Base-by-base conservation (phyloP, 2,113 vertebrate species). In the Pyrgilauda ruficollis region DNA sequence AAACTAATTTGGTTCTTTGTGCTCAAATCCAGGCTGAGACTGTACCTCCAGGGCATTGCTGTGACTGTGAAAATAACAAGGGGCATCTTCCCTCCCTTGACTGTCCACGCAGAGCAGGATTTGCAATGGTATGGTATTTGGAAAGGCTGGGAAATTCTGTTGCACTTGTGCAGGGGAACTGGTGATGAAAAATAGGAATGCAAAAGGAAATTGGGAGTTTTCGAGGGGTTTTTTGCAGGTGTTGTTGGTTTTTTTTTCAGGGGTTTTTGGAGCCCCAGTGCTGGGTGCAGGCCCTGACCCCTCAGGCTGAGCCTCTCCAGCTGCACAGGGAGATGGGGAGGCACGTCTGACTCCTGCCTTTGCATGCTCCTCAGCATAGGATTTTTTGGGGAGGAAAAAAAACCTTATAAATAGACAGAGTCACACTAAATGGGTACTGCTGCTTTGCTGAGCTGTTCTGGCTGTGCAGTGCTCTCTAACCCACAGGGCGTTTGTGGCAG, bases 401-500 rank as follows among this genome's bases (percentile, higher is more conserved):
- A 0, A 16, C 16, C 18, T 75, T 8, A 4, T 2, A n/a, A 49
- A 31, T n/a, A 82, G 66, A 27, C 17, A 13, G 3, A 75, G 41
- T 15, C 33, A 19, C 23, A 21, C 35, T 20, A 24, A 55, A 10
- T 0, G 3, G 18, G 6, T 18, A 16, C 39, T 35, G 35, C 44
- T 63, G 44, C 73, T 43, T 46, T 50, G 55, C 44, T n/a, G 58
- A 8, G 31, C n/a, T 10, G 1, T 15, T n/a, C 39, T 53, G 46
- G 4, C 31, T 37, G 10, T 17, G n/a, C 67, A 41, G 53, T 4
- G 19, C 75, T 70, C 84, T 52, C 18, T 22, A n/a, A 67, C 35
- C 16, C n/a, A 13, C 3, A 5, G 41, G 3, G 3, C 0, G 0
- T 74, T 44, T 24, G 47, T 8, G 1, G 31, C 75, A 56, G 62